Percentiles rank a stretch among this genome's conserved stretches.
phyloP scores from a whole-genome alignment of 2,113 vertebrate species.

The Todiramphus saurophagus region DNA sequence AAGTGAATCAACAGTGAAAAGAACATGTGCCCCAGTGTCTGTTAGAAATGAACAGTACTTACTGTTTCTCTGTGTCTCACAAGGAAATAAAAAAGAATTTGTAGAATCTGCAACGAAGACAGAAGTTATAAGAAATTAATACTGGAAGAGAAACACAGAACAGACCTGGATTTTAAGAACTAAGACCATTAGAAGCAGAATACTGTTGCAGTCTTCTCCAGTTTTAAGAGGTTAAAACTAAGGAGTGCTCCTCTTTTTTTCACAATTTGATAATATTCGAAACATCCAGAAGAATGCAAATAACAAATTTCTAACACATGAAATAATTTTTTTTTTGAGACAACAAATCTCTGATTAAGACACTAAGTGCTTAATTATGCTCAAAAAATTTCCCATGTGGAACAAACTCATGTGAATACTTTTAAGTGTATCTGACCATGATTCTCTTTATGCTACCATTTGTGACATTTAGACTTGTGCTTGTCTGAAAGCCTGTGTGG shows the following conservation, averaged over 20 bases:
- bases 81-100: neutral
- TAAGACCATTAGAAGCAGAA: neutral
- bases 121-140: neutral
- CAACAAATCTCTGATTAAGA: neutral
- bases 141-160: neutral
- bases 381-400: neutral
- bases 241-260: neutral
- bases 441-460: neutral
- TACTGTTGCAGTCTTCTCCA: neutral
- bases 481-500: neutral
- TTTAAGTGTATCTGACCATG: neutral
- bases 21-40: neutral
- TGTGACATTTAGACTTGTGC: neutral
- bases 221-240: neutral
- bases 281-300: neutral
- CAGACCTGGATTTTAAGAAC: neutral
- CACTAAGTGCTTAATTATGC: neutral
- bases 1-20: neutral
- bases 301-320: neutral
- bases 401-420: neutral
- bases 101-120: neutral
- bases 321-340: neutral
- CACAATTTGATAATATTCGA: neutral
- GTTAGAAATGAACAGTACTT: neutral
- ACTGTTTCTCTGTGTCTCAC: neutral